Evolutionary conservation across 2,888 invertebrate species (phyloP), one percentile per base, ranked within the genome.

Genomic region (Caenorhabditis imperialis): DNA sequence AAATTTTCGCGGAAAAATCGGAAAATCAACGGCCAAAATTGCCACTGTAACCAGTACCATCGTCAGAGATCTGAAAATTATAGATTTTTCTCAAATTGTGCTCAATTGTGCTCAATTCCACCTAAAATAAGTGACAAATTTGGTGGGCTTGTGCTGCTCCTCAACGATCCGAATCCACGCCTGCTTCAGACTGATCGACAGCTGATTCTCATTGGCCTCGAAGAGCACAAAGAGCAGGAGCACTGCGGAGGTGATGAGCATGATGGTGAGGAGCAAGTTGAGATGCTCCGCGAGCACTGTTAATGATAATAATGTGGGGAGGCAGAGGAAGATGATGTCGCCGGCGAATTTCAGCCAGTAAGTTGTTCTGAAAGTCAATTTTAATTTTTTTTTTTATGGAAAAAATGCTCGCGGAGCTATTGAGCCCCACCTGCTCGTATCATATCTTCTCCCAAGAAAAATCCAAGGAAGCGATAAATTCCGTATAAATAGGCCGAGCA

Each of bases 1-100:
- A 88, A 94, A 93, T 81, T 92, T 90, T 48, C 93, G 90, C 0
- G 97, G 96, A 88, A 95, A 98, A 54, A 92, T 90, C 48, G 90
- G 90, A 88, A 99, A 99, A 89, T 99, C 99, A 0, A 99, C 95
- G 0, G 95, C 98, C 67, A 98, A 90, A 81, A 99, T 97, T 77
- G 93, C 93, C 60, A 94, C 90, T 0, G 92, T 91, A 4, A 95
- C 93, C 48, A 93, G 91, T 10, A 94, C 55, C 67, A 87, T 69
- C 14, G 81, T 67, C 18, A 63, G 40, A 1, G 78, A 65, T 35
- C 82, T 83, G 50, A n/a, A 48, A 47, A 23, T 10, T 23, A 12
- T 12, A 78, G 78, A 76, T 72, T 40, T 44, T 7, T 6, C 10
- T 22, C 14, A 23, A 44, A 44, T 44, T 20, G 20, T 44, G 23